Evolutionary conservation across 2,888 invertebrate species (phyloP).

Genomic region (Oeneis ivallda): DNA sequence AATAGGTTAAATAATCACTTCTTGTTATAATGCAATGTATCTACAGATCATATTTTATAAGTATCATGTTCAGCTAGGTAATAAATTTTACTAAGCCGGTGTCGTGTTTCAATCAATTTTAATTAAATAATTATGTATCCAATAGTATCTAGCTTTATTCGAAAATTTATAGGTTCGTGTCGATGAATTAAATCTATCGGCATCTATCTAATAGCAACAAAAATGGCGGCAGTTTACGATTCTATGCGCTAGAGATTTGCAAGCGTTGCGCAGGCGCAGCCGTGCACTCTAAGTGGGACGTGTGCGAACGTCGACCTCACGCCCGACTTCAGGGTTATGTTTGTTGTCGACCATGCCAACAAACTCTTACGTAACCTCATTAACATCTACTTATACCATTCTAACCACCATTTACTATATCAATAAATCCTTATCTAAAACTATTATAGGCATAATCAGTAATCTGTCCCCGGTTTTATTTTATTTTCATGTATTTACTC

Average conservation of each 20-base stretch:
- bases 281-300: slow-evolving; percentile 73
- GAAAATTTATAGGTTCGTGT: slow-evolving; percentile 25
- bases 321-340: slow-evolving; percentile 77
- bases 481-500: too few relatives aligned
- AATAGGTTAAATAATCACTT: background rate
- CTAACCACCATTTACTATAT: slow-evolving; percentile 27
- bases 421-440: slow-evolving; percentile 16
- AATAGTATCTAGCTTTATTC: slow-evolving; percentile 17
- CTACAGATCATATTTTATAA: slow-evolving; percentile 3
- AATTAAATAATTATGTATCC: slow-evolving; percentile 21
- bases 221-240: slow-evolving; percentile 45
- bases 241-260: slow-evolving; percentile 66
- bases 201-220: slow-evolving; percentile 44
- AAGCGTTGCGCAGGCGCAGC: slow-evolving; percentile 60
- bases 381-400: slow-evolving; percentile 35
- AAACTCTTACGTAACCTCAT: slow-evolving; percentile 43
- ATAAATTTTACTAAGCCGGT: slow-evolving; percentile 17
- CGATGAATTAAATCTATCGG: slow-evolving; percentile 25
- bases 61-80: slow-evolving; percentile 9
- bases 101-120: slow-evolving; percentile 20
- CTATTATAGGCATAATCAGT: slow-evolving; percentile 12
- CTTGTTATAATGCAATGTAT: background rate
- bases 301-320: slow-evolving; percentile 73
- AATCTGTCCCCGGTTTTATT: background rate
- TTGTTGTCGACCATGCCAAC: slow-evolving; percentile 46